Evolutionary conservation across 2,797 vertebrate genomes (phyloP).

Genomic region (Taeniopygia guttata): DNA sequence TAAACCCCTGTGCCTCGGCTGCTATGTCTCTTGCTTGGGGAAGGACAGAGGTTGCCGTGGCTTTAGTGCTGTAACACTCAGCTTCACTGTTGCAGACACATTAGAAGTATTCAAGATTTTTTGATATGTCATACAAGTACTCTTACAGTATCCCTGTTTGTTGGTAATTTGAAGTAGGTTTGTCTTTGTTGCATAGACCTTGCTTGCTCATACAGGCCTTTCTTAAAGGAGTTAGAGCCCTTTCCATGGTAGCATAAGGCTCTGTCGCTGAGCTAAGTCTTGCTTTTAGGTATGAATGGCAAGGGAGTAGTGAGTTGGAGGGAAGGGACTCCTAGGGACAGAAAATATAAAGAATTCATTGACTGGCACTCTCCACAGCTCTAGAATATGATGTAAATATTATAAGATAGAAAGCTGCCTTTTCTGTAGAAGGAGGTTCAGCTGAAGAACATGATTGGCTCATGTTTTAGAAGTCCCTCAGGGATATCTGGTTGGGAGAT

Average conservation of each 20-base stretch:
- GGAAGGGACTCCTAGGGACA: background rate
- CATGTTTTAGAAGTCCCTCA: fast-evolving
- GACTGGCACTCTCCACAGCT: background rate
- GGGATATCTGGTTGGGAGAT: background rate
- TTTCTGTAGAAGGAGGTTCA: background rate
- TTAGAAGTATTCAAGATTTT: background rate
- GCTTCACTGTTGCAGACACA: background rate
- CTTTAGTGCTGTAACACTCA: background rate
- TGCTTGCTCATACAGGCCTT: background rate
- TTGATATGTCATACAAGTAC: background rate
- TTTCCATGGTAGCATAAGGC: background rate
- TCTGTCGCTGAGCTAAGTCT: background rate
- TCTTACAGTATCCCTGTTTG: background rate
- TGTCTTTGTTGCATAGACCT: background rate
- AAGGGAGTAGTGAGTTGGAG: background rate
- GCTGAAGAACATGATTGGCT: background rate
- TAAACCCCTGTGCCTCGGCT: background rate
- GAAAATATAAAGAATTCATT: background rate
- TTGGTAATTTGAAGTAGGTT: background rate
- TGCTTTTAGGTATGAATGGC: background rate
- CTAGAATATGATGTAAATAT: background rate
- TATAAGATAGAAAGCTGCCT: background rate
- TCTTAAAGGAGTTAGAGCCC: background rate
- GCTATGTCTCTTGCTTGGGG: background rate
- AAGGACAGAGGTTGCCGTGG: background rate